Base-by-base conservation (phyloP, 2,113 vertebrate species). In the Dicrurus megarhynchus region DNA sequence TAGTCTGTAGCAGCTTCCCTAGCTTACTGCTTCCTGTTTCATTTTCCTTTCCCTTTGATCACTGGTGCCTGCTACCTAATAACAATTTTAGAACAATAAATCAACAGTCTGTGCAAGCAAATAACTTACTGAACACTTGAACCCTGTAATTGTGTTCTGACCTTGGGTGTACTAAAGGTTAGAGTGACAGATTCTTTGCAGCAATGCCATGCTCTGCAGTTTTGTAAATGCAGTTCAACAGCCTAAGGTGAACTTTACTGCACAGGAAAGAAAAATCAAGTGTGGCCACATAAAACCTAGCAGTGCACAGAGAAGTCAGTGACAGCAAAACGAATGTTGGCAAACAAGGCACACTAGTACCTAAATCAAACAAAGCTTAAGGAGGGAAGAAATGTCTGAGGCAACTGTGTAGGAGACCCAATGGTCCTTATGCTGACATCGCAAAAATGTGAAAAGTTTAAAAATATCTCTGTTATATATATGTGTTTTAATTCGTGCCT, bases 81-180 rank as follows among this genome's bases (percentile, higher is more conserved):
- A 93, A 83, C 92, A 92, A 74, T 89, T 93, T 86, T 61, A 89
- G 86, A 90, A 78, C 88, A 92, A 96, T 96, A 95, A 84, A 92
- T 96, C 93, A 92, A 44, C 60, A 75, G 76, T 12, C 69, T 71
- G 60, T 81, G 80, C 83, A 92, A 94, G 86, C 76, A 96, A 95
- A 96, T 97, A 96, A 96, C 92, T 96, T 92, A 92, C 64, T 18
- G 30, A 96, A 92, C 83, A 78, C 93, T 96, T 96, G 96, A 97
- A 96, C 96, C 93, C 69, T 96, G 77, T 97, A 96, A 96, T 94
- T 96, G 96, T 93, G 56, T 93, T 84, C 86, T 94, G 96, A 96
- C 96, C 95, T 94, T 94, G 83, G 52, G 33, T 92, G 85, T 92
- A 87, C 90, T 76, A 37, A 84, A 89, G 88, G 93, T 93, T 90